Evolutionary conservation across 1,140 invertebrate genomes (phyloP).

Genomic region (Plectus sambesii): DNA sequence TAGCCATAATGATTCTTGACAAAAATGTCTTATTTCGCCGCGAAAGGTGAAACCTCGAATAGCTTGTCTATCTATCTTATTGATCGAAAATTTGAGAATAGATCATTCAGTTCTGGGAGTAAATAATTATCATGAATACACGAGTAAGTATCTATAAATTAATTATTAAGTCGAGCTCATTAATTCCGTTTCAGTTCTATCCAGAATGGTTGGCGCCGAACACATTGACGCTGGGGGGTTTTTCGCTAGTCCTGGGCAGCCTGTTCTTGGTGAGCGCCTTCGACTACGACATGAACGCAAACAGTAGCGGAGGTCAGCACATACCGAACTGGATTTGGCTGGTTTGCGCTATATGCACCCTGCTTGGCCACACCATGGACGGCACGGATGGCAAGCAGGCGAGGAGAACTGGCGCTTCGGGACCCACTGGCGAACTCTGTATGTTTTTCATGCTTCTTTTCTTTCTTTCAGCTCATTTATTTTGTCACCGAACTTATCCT

Average conservation of each 20-base stretch:
- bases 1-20: too few species aligned
- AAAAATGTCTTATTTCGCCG: too few species aligned
- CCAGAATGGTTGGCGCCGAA: constrained; percentile 69
- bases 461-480: too few species aligned
- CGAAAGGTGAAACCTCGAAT: too few species aligned
- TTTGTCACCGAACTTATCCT: too few species aligned
- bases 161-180: background rate
- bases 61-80: too few species aligned
- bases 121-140: constrained; percentile 2
- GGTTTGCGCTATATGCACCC: constrained; percentile 49
- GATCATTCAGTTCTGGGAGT: too few species aligned
- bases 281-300: constrained; percentile 29
- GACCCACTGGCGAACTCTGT: constrained; percentile 52
- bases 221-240: constrained; percentile 81
- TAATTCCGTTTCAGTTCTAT: constrained; percentile 35
- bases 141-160: constrained; percentile 2
- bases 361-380: constrained; percentile 52
- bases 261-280: constrained; percentile 36
- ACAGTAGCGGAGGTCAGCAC: constrained; percentile 26
- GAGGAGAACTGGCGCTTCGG: constrained; percentile 49
- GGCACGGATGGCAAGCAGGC: constrained; percentile 54
- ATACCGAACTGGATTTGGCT: constrained; percentile 52
- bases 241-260: constrained; percentile 39
- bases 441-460: too few species aligned
- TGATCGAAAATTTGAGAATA: too few species aligned